These are phyloP conservation scores for Cheilosia soror DNA, from an alignment of 2,888 invertebrate genomes.

Conservation along the genomic window DNA sequence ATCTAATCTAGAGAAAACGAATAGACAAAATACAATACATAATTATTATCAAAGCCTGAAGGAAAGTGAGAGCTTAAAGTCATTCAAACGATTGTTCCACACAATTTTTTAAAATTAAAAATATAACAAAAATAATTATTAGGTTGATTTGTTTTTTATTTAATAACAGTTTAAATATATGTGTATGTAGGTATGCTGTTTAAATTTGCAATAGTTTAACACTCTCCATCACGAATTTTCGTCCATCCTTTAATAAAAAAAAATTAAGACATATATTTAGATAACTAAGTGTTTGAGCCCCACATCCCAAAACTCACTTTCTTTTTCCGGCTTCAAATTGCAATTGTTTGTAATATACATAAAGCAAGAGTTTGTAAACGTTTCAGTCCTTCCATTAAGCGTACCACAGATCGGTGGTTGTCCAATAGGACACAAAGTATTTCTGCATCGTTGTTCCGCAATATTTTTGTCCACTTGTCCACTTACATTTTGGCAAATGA, in stretches of 20 bases:
- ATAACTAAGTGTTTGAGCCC: not conserved
- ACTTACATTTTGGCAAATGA: not conserved
- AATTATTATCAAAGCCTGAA: too few relatives aligned
- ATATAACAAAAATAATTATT: too few relatives aligned
- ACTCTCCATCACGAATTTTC: conserved; percentile 10
- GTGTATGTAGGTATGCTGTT: too few relatives aligned
- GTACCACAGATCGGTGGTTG: not conserved
- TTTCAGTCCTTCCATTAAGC: not conserved
- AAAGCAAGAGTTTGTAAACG: conserved; percentile 29
- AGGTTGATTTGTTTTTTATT: too few relatives aligned
- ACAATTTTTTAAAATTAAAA: too few relatives aligned
- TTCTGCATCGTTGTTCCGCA: conserved; percentile 27
- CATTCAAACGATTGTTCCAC: too few relatives aligned
- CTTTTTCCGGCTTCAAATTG: conserved; percentile 12
- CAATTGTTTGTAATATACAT: conserved; percentile 37
- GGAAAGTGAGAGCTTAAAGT: too few relatives aligned
- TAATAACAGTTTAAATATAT: too few relatives aligned
- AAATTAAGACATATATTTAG: conserved; percentile 5
- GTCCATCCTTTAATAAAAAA: conserved; percentile 8
- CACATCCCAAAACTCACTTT: conserved; percentile 11
- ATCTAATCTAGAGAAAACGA: too few relatives aligned
- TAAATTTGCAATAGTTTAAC: not conserved
- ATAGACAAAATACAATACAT: too few relatives aligned
- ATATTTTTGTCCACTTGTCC: conserved; percentile 3
- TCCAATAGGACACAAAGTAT: conserved; percentile 12